A percentile compares a stretch with the other conserved stretches of the same genome.
phyloP scores from a whole-genome alignment of 2,113 vertebrate species.

The Monopterus albus region DNA sequence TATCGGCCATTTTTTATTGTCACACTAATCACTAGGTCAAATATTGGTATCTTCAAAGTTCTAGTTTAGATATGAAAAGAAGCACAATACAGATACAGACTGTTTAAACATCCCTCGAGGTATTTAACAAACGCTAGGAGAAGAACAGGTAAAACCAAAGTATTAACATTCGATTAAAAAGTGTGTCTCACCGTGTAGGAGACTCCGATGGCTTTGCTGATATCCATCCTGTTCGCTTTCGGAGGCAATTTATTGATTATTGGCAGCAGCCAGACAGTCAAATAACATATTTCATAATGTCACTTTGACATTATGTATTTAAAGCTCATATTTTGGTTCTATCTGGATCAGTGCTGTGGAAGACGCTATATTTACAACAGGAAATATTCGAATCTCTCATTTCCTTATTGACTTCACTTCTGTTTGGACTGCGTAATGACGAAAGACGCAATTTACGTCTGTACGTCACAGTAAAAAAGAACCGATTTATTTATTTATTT shows the following conservation, averaged over 20 bases:
- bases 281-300: not conserved
- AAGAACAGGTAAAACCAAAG: not conserved
- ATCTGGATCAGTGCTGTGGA: not conserved
- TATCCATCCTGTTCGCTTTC: constrained; percentile 23
- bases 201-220: not conserved
- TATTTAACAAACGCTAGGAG: too few relatives aligned
- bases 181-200: constrained; percentile 72
- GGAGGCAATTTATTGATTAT: not conserved
- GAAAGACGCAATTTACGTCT: not conserved
- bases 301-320: not conserved
- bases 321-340: not conserved
- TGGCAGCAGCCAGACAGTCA: not conserved
- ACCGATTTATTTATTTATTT: too few relatives aligned
- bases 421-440: constrained; percentile 16
- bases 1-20: too few relatives aligned
- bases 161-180: not conserved
- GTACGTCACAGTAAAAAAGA: constrained; percentile 19
- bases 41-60: not conserved
- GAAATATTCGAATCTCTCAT: constrained; percentile 27
- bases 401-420: constrained; percentile 61
- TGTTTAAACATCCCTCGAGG: not conserved
- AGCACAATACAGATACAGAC: too few relatives aligned
- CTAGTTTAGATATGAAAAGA: too few relatives aligned
- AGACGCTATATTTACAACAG: constrained; percentile 2
- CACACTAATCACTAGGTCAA: not conserved